Evolutionary conservation across 2,888 invertebrate genomes (phyloP).

Genomic region (Pandemis corylana): DNA sequence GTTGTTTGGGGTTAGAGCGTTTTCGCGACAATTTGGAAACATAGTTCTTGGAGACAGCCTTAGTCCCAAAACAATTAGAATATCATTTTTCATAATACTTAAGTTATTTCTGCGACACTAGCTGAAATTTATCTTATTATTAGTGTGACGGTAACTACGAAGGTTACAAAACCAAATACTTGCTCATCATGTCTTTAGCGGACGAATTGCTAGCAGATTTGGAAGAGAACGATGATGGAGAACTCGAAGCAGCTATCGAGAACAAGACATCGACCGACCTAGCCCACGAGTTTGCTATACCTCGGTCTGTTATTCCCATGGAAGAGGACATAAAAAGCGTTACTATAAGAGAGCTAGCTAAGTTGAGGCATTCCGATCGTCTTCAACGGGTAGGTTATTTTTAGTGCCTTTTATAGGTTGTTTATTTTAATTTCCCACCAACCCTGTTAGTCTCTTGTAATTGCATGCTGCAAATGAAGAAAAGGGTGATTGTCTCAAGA

Average conservation of each 20-base stretch:
- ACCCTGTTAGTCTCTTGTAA: no score
- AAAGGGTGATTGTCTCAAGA: no score
- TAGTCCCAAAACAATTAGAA: no score
- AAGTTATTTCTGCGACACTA: not conserved
- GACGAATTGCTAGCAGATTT: conserved; percentile 99
- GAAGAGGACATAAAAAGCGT: conserved; percentile 88
- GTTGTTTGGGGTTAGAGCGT: no score
- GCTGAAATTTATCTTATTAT: not conserved
- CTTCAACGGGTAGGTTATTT: conserved; percentile 81
- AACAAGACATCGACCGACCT: conserved; percentile 72
- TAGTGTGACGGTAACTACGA: not conserved
- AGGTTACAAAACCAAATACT: not conserved
- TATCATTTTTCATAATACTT: no score
- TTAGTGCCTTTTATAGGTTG: not conserved
- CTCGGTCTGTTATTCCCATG: conserved; percentile 80
- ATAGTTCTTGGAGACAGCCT: no score
- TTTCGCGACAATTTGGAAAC: no score
- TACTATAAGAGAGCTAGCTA: conserved; percentile 95
- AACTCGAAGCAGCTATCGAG: conserved; percentile 86
- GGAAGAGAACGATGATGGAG: conserved; percentile 94
- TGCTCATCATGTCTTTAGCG: conserved; percentile 94
- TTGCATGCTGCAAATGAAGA: no score
- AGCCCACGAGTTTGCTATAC: conserved; percentile 74
- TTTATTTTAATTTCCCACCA: no score
- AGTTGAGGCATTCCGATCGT: conserved; percentile 92